Conservation (phyloP, 2,797 vertebrate genomes). For the Pteropus rufus region DNA sequence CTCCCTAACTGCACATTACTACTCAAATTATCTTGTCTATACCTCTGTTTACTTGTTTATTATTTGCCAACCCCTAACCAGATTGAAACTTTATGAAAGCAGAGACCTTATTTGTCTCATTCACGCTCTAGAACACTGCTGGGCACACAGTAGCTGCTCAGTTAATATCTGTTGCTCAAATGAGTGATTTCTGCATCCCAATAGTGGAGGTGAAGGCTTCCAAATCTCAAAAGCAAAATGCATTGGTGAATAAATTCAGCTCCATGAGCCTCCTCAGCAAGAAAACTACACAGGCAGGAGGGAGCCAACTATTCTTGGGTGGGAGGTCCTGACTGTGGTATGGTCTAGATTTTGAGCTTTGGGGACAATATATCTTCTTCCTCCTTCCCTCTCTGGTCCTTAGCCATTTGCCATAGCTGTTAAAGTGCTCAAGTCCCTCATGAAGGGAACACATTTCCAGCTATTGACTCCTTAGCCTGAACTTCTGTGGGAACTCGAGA, state of each 20-base stretch:
- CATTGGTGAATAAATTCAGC: not conserved
- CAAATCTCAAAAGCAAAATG: not conserved
- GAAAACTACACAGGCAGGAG: not conserved
- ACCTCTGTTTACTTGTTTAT: not conserved
- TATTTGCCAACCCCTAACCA: not conserved
- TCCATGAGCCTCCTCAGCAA: not conserved
- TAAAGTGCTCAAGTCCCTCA: not conserved
- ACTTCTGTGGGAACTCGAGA: not conserved
- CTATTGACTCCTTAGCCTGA: not conserved
- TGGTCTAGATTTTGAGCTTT: not conserved
- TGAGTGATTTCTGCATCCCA: not conserved
- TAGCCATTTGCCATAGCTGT: not conserved
- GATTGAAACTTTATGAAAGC: not conserved
- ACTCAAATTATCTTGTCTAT: not conserved
- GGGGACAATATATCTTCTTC: not conserved
- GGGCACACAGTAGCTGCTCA: not conserved
- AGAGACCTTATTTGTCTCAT: not conserved
- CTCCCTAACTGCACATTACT: not conserved
- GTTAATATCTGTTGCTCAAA: not conserved
- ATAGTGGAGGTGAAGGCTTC: not conserved
- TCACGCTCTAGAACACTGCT: not conserved
- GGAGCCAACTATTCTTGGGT: not conserved
- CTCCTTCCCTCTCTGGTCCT: not conserved
- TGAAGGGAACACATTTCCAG: not conserved
- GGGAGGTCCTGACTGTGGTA: too few relatives aligned